Base-by-base conservation (phyloP, 2,888 invertebrate species). In the Netelia fuscicornis region DNA sequence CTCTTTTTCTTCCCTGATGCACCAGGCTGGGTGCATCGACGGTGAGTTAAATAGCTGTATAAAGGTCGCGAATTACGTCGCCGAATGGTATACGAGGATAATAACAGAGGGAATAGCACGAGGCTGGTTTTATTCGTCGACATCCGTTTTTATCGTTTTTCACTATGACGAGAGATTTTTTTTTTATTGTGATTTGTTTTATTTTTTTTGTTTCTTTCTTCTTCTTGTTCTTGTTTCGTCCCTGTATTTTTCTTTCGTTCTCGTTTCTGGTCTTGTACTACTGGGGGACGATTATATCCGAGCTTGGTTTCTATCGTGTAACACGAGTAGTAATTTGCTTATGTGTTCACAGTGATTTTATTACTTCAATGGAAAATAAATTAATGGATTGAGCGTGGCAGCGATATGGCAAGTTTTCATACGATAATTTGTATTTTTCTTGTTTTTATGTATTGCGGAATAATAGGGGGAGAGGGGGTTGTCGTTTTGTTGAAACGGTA, bases 321-420 rank as follows among this genome's bases (percentile, higher is more conserved):
- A 78, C 81, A 74, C 84, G 81, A 84, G 81, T 81, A 70, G 84
- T 42, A 84, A 81, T 84, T 81, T 78, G 54, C 81, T 64, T 65
- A 64, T 81, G 5, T 84, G 5, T 72, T 81, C 74, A 71, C 72
- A 17, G 68, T 72, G 74, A 58, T 71, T 71, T 76, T 76, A 60
- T 72, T 62, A 30, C 58, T 54, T 56, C 54, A 77, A 54, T 60
- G 81, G 56, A 84, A 84, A 81, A 81, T 77, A 78, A 74, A 81
- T 81, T 84, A 84, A 81, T 84, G 58, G 58, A 75, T 30, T 3
- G 30, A 30, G 5, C 30, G 30, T 2, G 30, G 30, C 30, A 5
- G 30, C 30, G 30, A 30, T 30, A 30, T 30, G 5, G 30, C 30
- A 5, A 2, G 30, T 30, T 30, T 30, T 5, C 5, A 30, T 5